Evolutionary conservation across 1,140 invertebrate species (phyloP).

Genomic region (Papilio machaon): DNA sequence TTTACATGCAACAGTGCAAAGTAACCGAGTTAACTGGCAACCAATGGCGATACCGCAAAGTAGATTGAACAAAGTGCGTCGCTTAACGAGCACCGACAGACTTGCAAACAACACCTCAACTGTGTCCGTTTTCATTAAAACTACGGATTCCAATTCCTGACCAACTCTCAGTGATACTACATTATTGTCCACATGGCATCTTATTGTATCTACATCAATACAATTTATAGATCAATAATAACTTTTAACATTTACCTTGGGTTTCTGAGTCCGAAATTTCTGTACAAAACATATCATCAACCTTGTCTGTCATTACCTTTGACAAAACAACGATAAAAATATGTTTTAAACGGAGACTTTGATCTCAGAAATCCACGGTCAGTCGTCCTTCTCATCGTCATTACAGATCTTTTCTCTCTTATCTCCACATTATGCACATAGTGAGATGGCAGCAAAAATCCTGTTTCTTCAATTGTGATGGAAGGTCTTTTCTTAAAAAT

Average conservation of each 20-base stretch:
- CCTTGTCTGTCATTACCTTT: too few relatives aligned
- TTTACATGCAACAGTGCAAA: constrained; percentile 31
- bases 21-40: constrained; percentile 23
- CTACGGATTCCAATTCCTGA: constrained; percentile 35
- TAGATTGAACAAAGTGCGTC: constrained; percentile 52
- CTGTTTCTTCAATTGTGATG: not conserved
- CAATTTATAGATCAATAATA: too few relatives aligned
- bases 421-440: not conserved
- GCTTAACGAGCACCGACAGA: constrained; percentile 43
- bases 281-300: too few relatives aligned
- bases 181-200: not conserved
- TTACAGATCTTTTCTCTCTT: not conserved
- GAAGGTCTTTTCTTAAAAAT: not conserved
- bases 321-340: too few relatives aligned
- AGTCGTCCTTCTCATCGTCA: not conserved
- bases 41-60: constrained; percentile 43
- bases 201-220: too few relatives aligned
- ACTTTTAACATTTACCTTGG: too few relatives aligned
- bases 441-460: not conserved
- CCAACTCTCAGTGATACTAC: constrained; percentile 30
- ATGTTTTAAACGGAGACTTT: too few relatives aligned
- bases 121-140: constrained; percentile 33
- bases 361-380: too few relatives aligned
- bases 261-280: too few relatives aligned
- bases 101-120: constrained; percentile 37